These are phyloP conservation scores for Piaya cayana DNA, from an alignment of 2,113 vertebrate genomes.

Conservation along the genomic window DNA sequence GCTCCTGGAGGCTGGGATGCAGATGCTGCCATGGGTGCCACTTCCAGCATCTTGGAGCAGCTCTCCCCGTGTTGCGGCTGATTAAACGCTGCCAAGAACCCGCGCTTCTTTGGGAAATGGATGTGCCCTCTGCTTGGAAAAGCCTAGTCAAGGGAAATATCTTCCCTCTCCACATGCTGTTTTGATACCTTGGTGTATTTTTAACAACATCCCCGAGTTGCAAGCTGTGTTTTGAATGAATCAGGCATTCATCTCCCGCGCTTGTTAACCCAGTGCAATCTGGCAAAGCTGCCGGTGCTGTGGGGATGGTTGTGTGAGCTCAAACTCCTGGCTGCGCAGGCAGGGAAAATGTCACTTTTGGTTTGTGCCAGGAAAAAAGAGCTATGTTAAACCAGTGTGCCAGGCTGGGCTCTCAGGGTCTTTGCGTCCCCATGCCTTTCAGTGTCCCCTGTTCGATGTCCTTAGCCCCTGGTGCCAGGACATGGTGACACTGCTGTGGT, in stretches of 20 bases:
- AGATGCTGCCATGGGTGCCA: background rate
- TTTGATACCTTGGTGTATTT: background rate
- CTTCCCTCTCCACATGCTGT: background rate
- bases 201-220: background rate
- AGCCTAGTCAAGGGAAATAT: background rate
- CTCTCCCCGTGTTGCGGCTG: background rate
- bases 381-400: accelerated
- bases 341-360: background rate
- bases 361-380: accelerated
- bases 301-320: background rate
- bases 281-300: background rate
- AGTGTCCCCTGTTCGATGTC: accelerated
- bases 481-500: accelerated
- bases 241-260: background rate
- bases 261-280: background rate
- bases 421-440: accelerated
- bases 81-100: accelerated
- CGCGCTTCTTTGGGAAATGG: accelerated
- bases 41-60: accelerated
- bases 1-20: background rate
- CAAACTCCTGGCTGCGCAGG: background rate
- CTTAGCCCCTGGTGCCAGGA: accelerated
- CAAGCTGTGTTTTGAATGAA: background rate
- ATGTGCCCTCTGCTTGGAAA: background rate
- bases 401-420: accelerated